Evolutionary conservation across 2,888 invertebrate species (phyloP), one percentile per base, ranked within the genome.

Genomic region (Beris chalybata): DNA sequence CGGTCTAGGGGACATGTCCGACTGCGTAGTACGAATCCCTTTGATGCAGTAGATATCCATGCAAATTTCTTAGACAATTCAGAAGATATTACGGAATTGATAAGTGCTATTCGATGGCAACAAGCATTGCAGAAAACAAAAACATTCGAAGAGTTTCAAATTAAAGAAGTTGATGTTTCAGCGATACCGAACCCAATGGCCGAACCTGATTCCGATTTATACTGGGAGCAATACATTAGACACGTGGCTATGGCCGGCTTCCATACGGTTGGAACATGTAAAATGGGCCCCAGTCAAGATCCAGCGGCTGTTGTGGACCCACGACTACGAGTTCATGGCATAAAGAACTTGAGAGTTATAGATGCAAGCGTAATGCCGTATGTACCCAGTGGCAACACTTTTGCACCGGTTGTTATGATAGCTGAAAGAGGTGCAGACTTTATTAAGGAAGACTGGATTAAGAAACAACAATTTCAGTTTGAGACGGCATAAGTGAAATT

Each of bases 191-290:
- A 76, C 61, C 73, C 76, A 48, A 75, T 79, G 2, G 79, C 83
- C 53, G 83, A 82, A 32, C 38, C 38, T 38, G 38, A 38, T 38
- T 7, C 7, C 9, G 38, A 38, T 9, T 9, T 38, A 7, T 89
- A 88, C 73, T 89, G 87, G 87, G 83, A 86, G 63, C 89, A 89
- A 75, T 86, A 86, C 22, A 80, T 85, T 6, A 82, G 84, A 13
- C 85, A 87, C 68, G 77, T 86, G 50, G 85, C 87, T 0, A 82
- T 84, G 12, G 87, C 87, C 66, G 82, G 87, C 73, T 86, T 88
- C 71, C 88, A 89, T 72, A 87, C 88, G 44, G 78, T 81, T 30
- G 86, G 87, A 0, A 88, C 88, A 0, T 83, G 85, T 69, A 86
- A 86, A 72, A 89, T 89, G 89, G 89, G 88, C 0, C 85, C 87